phyloP scores from a whole-genome alignment of 2,888 invertebrate species.

The Rhagonycha fulva region DNA sequence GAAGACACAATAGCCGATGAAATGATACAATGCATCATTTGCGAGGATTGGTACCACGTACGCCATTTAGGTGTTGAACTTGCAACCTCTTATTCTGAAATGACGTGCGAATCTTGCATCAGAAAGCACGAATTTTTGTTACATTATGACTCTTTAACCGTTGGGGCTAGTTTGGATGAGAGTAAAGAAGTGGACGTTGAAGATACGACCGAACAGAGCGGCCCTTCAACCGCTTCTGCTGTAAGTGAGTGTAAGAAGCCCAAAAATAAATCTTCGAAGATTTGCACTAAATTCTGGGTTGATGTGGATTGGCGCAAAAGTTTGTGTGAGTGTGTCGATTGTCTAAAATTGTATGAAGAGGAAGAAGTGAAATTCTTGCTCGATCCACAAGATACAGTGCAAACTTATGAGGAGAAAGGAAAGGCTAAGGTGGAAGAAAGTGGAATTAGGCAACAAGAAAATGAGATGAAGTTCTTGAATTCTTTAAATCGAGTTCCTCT shows the following conservation, averaged over 20 bases:
- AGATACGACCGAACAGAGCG: conserved; percentile 1
- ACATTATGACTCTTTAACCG: conserved; percentile 64
- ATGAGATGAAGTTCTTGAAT: conserved; percentile 77
- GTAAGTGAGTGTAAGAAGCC: conserved; percentile 50
- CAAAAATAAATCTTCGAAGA: conserved; percentile 49
- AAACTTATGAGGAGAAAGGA: conserved; percentile 77
- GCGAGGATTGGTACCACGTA: conserved; percentile 98
- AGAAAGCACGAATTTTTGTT: conserved; percentile 74
- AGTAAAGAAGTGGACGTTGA: conserved; percentile 5
- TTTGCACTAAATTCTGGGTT: conserved; percentile 74
- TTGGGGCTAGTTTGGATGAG: conserved; percentile 15
- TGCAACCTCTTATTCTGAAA: conserved; percentile 72
- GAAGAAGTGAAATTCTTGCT: conserved; percentile 72
- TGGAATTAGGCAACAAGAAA: conserved; percentile 77
- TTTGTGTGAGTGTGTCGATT: conserved; percentile 72
- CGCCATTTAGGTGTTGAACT: conserved; percentile 68
- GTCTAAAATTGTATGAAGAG: conserved; percentile 71
- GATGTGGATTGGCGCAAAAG: conserved; percentile 72
- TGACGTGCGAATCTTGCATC: conserved; percentile 83
- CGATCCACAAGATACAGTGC: conserved; percentile 83
- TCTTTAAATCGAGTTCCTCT: conserved; percentile 81
- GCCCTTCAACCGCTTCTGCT: background rate
- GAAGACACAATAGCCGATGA: conserved; percentile 81
- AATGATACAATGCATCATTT: conserved; percentile 95
- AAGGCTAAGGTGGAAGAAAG: conserved; percentile 60